Base-by-base conservation (phyloP, 2,888 invertebrate species). In the Argyra leucocephala region DNA sequence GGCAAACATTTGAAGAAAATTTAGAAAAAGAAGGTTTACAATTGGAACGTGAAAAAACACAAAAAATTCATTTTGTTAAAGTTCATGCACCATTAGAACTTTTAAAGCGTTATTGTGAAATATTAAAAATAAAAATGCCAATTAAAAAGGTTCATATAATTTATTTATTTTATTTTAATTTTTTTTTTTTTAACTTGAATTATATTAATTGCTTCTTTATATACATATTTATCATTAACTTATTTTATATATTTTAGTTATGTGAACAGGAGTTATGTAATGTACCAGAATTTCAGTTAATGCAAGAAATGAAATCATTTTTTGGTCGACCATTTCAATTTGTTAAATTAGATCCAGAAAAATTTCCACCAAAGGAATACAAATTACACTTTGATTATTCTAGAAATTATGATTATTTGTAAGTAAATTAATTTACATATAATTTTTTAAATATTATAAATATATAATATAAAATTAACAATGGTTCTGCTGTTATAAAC, bases 111-210 rank as follows among this genome's bases (percentile, higher is more conserved):
- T 90, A 90, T 76, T 86, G 88, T 48, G 91, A 91, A 78, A 85
- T 90, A 68, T 82, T 91, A 71, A 89, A 90, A 77, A 81, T 91
- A 48, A 84, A 88, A 74, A 83, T 91, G 83, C 90, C 90, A 60
- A 87, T 91, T 77, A 89, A 86, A 79, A 82, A 84, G 81, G 87
- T 87, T 36, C 31, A 31, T 31, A 31, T 6, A 26, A 31, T 31
- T 7, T 31, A 31, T 10, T 31, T 7, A 4, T 31, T 7, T 31
- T 31, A 31, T 10, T 31, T 31, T 31, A 62, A 58, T 63, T 37
- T 21, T 58, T 66, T 67, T 37, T 58, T 65, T 18, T 69, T 67
- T 26, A 64, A 74, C 74, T 70, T 76, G 31, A 22, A 60, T 24
- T 37, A 18, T 15, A 37, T 18, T 62, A 9, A 22, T 7, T 9